These are phyloP conservation scores for Epinotia ramella DNA, from an alignment of 2,888 invertebrate genomes.

Conservation along the genomic window DNA sequence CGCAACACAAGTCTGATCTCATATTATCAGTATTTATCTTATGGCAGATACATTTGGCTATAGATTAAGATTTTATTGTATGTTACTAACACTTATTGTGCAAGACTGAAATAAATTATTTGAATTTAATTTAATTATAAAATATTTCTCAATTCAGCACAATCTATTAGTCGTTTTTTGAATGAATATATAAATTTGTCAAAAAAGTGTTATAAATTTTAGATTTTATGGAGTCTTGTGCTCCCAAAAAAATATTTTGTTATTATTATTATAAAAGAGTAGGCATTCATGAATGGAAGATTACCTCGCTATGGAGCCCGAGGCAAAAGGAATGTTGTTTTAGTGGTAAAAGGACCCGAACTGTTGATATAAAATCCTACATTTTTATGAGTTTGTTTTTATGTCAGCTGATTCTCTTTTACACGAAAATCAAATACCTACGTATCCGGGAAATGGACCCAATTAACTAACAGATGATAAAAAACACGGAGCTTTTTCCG, in stretches of 20 bases:
- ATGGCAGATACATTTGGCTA: too few species aligned
- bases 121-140: too few species aligned
- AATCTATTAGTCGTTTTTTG: too few species aligned
- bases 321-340: constrained; percentile 15
- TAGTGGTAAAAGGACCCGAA: not conserved
- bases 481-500: not conserved
- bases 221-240: too few species aligned
- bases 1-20: not conserved
- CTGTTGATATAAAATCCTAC: constrained; percentile 1
- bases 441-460: not conserved
- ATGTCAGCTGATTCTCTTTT: not conserved
- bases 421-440: not conserved
- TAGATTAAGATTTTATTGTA: too few species aligned
- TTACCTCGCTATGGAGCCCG: not conserved
- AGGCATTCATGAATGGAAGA: not conserved
- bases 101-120: too few species aligned
- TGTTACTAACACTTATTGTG: too few species aligned
- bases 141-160: too few species aligned
- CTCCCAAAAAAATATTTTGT: too few species aligned
- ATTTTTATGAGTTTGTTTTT: not conserved
- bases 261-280: not conserved
- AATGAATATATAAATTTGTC: too few species aligned
- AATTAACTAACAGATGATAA: not conserved
- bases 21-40: not conserved
- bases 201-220: too few species aligned